Evolutionary conservation across 2,888 invertebrate species (phyloP), one percentile per base, ranked within the genome.

Genomic region (Parelbella ahira): DNA sequence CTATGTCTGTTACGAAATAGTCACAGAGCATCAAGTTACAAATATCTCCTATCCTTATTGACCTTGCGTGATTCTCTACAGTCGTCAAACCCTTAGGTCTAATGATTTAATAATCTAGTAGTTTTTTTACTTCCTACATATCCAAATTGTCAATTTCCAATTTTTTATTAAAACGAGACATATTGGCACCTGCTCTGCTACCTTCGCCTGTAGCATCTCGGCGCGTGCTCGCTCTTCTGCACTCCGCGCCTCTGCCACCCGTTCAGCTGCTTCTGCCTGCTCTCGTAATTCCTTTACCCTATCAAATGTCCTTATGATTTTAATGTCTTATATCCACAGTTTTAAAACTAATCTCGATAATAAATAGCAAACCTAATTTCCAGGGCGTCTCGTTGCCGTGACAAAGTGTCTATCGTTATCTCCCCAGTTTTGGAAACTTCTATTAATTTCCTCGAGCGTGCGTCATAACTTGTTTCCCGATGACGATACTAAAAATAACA

Each of bases 351-450:
- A 10, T n/a, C n/a, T n/a, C n/a, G 5, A 7, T 20, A 1, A 1
- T 30, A 32, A 32, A 13, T 4, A 4, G 10, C 9, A 20, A 13
- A 41, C 87, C 87, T 77, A 7, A 69, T 47, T 54, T 87, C 87
- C 20, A 87, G 61, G 10, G 83, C 83, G 58, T 86, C 83, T 7
- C 87, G 70, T 49, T 86, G 87, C 3, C 72, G 72, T 3, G 75
- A 71, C 23, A 87, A 49, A 7, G 73, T 48, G 48, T 83, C 86
- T 36, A 86, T 79, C 0, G 86, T 73, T 0, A 72, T 51, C 68
- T 84, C 87, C 19, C 81, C 86, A 39, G 71, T 81, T 63, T 83
- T 86, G 0, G 87, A 81, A 11, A 75, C 66, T 60, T 84, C 79
- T 0, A 78, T 23, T 38, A 84, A 56, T 49, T 80, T 86, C 53